These are phyloP conservation scores for Syngnathus acus DNA, from an alignment of 2,797 vertebrate genomes.

Conservation along the genomic window DNA sequence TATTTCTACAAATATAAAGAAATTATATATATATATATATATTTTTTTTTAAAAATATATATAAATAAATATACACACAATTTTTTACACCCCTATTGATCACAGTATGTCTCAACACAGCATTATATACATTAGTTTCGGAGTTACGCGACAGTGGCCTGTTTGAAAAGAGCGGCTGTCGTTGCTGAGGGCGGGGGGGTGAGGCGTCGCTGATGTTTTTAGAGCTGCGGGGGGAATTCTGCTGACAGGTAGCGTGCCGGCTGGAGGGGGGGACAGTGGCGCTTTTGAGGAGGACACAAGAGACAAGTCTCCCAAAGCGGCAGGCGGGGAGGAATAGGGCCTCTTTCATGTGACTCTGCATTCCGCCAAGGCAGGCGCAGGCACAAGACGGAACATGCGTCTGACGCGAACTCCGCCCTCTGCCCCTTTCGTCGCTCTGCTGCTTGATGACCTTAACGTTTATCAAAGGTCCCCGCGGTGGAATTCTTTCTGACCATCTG, in stretches of 20 bases:
- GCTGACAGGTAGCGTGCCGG: conserved; percentile 65
- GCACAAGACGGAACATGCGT: conserved; percentile 79
- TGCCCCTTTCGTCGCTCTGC: conserved; percentile 53
- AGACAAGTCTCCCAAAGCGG: conserved; percentile 52
- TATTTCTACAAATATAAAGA: too few species aligned
- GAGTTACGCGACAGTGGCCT: not conserved
- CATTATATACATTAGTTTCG: not conserved
- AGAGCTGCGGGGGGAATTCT: conserved; percentile 45
- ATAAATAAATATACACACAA: too few species aligned
- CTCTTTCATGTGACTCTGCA: conserved; percentile 76
- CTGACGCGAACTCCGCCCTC: conserved; percentile 35
- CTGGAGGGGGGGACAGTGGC: conserved; percentile 59
- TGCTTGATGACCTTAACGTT: conserved; percentile 82
- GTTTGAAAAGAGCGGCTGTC: not conserved
- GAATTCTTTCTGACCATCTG: conserved; percentile 84
- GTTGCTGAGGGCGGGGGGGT: not conserved
- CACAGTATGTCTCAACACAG: not conserved
- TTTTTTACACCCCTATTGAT: not conserved
- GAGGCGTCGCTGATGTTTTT: conserved; percentile 29
- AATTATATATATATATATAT: too few species aligned
- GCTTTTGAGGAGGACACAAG: conserved; percentile 67
- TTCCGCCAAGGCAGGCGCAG: conserved; percentile 76
- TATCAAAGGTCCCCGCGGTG: conserved; percentile 81
- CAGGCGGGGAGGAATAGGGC: conserved; percentile 50
- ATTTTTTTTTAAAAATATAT: too few species aligned